Conservation (phyloP, 1,140 invertebrate species). For the Pseudomyrmex cubaensis region DNA sequence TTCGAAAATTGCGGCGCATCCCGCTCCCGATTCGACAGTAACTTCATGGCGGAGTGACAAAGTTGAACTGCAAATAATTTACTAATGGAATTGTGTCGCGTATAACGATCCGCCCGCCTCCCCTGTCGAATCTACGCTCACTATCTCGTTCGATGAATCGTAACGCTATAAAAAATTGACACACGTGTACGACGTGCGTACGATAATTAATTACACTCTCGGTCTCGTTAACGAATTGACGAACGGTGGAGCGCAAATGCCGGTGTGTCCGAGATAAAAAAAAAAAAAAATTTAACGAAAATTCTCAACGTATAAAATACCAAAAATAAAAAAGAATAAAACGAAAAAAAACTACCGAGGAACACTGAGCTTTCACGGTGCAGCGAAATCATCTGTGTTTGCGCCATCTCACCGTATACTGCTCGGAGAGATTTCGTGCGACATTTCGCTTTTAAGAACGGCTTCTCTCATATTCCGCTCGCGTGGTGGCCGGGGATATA, state of each 20-base stretch:
- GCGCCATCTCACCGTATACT: not conserved
- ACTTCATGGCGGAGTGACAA: not conserved
- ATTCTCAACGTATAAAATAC: not conserved
- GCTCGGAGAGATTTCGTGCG: constrained; percentile 4
- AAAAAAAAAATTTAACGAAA: not conserved
- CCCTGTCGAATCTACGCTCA: constrained; percentile 1
- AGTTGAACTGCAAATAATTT: constrained; percentile 39
- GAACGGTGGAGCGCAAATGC: no score
- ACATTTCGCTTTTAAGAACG: constrained; percentile 54
- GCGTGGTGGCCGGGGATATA: constrained; percentile 70
- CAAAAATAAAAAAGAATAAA: not conserved
- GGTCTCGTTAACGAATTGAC: constrained; percentile 10
- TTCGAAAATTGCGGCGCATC: constrained; percentile 20
- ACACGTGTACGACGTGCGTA: not conserved
- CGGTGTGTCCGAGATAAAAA: not conserved
- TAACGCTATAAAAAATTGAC: not conserved
- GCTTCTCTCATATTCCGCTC: constrained; percentile 73
- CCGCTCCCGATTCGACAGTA: not conserved
- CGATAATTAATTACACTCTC: constrained; percentile 29
- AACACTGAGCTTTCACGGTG: no score
- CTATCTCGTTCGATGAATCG: constrained; percentile 7
- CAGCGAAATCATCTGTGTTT: not conserved
- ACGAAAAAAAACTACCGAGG: not conserved
- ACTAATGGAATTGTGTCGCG: constrained; percentile 41
- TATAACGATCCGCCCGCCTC: not conserved